These are phyloP conservation scores for Siphonodentalium dalli DNA, from an alignment of 2,888 invertebrate species.

Conservation along the genomic window DNA sequence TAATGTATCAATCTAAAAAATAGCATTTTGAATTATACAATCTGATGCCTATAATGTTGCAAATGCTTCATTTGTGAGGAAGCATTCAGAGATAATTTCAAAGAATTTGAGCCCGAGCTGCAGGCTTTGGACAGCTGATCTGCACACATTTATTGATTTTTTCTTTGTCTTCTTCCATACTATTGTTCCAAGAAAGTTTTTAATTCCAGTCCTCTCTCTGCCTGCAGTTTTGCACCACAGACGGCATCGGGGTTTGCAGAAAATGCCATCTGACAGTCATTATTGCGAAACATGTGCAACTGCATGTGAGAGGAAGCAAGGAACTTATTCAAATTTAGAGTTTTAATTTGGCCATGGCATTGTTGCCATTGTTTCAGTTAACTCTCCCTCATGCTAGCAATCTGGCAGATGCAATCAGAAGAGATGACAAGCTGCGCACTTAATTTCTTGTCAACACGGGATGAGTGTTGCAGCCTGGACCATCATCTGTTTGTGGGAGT, in stretches of 20 bases:
- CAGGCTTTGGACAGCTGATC: conserved; percentile 51
- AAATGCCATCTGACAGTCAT: conserved; percentile 30
- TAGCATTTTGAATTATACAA: too few relatives aligned
- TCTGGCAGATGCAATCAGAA: too few relatives aligned
- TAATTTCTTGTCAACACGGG: too few relatives aligned
- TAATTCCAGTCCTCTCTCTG: conserved; percentile 47
- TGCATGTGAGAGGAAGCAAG: conserved; percentile 17
- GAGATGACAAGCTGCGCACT: too few relatives aligned
- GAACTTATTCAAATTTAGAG: conserved; percentile 1
- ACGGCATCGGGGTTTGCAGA: conserved; percentile 27
- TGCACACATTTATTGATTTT: conserved; percentile 51
- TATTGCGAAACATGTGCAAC: conserved; percentile 28
- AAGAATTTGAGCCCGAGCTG: too few relatives aligned
- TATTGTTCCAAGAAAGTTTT: conserved; percentile 51
- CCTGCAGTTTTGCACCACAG: conserved; percentile 39
- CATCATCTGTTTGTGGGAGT: too few relatives aligned
- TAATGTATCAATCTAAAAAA: too few relatives aligned
- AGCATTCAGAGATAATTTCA: too few relatives aligned
- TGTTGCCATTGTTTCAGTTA: conserved; percentile 31
- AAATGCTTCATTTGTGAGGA: too few relatives aligned
- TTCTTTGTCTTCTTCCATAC: conserved; percentile 58
- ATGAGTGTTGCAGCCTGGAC: too few relatives aligned
- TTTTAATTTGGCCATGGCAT: conserved; percentile 14
- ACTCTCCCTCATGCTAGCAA: too few relatives aligned
- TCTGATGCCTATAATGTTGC: too few relatives aligned